Evolutionary conservation across 2,797 vertebrate genomes (phyloP).

Genomic region (Sebastes kiyomatsui): DNA sequence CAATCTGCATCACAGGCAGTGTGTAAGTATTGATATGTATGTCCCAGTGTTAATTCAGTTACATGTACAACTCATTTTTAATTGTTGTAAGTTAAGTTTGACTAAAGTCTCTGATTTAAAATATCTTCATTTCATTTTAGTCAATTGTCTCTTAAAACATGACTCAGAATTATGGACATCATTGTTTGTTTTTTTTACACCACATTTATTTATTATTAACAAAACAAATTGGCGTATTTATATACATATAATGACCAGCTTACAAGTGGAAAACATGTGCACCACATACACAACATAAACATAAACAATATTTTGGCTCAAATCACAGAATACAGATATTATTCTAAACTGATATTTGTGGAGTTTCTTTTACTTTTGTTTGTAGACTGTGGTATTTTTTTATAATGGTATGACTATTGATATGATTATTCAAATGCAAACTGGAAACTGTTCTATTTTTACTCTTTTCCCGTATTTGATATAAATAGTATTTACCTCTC

Average conservation of each 20-base stretch:
- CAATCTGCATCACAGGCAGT: not conserved
- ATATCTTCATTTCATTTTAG: not conserved
- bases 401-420: not conserved
- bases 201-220: constrained; percentile 57
- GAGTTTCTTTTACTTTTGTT: not conserved
- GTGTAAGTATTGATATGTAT: not conserved
- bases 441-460: not conserved
- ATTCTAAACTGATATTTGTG: not conserved
- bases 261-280: not conserved
- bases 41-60: not conserved
- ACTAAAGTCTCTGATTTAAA: not conserved
- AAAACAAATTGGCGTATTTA: constrained; percentile 9
- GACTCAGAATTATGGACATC: not conserved
- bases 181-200: constrained; percentile 16
- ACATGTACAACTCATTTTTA: not conserved
- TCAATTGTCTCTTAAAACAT: not conserved
- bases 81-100: not conserved
- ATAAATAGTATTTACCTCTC: too few relatives aligned
- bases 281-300: not conserved
- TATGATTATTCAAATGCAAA: not conserved
- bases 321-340: constrained; percentile 27
- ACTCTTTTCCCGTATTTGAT: not conserved
- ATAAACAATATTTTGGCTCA: constrained; percentile 22
- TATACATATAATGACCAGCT: constrained; percentile 6
- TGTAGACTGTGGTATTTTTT: not conserved